Evolutionary conservation across 92 coral and sea anemone species (phyloP).

Genomic region (Parazoanthus swiftii): DNA sequence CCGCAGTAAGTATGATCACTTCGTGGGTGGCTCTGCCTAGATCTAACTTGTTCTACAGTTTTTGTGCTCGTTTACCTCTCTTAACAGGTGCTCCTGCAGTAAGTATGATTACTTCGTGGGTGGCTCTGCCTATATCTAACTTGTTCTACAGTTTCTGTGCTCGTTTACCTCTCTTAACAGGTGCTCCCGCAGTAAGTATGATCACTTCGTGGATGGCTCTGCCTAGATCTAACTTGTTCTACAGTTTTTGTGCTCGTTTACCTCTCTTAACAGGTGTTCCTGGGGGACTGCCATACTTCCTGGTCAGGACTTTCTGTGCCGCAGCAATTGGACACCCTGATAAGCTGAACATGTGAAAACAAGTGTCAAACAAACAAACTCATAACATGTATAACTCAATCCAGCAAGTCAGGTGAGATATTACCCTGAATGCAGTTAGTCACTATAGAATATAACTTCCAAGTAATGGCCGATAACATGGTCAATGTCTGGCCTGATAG

Average conservation of each 20-base stretch:
- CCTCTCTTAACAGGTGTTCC: conserved; percentile 71
- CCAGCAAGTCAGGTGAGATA: too few relatives aligned
- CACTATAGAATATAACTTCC: too few relatives aligned
- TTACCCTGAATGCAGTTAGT: too few relatives aligned
- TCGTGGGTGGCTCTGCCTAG: neutral
- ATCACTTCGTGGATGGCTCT: neutral
- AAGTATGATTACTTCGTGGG: too few relatives aligned
- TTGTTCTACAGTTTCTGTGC: too few relatives aligned
- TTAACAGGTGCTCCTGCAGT: neutral
- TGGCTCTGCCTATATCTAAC: too few relatives aligned
- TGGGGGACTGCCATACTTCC: conserved; percentile 81
- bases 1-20: too few relatives aligned
- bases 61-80: conserved; percentile 47
- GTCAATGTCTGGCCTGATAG: too few relatives aligned
- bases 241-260: neutral
- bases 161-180: too few relatives aligned
- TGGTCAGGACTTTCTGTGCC: conserved; percentile 69
- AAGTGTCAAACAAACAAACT: neutral
- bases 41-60: neutral
- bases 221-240: neutral
- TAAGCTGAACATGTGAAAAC: conserved; percentile 49
- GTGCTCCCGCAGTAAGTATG: too few relatives aligned
- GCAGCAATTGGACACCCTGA: conserved; percentile 97
- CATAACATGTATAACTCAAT: too few relatives aligned
- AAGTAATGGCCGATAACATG: too few relatives aligned